These are phyloP conservation scores for Lagodon rhomboides DNA, from an alignment of 2,797 vertebrate species.

Conservation along the genomic window DNA sequence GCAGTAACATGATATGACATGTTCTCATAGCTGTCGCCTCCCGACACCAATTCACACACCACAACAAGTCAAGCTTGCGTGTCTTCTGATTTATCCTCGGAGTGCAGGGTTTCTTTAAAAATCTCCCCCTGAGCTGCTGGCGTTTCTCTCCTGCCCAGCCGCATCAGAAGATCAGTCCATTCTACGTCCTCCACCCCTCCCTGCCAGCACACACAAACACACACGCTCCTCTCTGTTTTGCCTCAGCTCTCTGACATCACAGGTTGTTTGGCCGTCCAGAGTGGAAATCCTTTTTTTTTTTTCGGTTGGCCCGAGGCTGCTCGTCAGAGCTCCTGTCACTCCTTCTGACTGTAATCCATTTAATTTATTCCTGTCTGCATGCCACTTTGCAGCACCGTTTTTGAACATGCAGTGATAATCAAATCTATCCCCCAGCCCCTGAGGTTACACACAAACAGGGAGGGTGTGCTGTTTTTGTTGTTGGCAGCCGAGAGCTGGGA, in stretches of 20 bases:
- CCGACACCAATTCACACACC: neutral
- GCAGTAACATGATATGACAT: conserved; percentile 11
- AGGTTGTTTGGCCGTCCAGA: conserved; percentile 9
- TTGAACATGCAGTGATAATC: conserved; percentile 34
- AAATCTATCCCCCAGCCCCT: conserved; percentile 11
- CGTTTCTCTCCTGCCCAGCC: conserved; percentile 14
- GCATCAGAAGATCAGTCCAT: conserved; percentile 29
- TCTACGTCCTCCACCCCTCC: neutral
- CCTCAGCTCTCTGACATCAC: conserved; percentile 21
- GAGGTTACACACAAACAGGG: conserved; percentile 34
- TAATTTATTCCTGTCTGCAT: conserved; percentile 44
- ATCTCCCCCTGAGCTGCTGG: conserved; percentile 23
- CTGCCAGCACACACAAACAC: no score
- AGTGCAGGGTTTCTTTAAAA: conserved; percentile 23
- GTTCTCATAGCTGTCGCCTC: conserved; percentile 24
- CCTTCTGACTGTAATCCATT: conserved; percentile 34
- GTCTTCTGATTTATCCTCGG: neutral
- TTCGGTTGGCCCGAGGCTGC: conserved; percentile 26
- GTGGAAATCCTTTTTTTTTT: conserved; percentile 37
- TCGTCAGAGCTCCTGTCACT: conserved; percentile 41
- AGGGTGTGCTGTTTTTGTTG: conserved; percentile 38
- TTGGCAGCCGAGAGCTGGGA: conserved; percentile 20
- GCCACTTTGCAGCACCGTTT: conserved; percentile 21
- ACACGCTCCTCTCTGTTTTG: neutral
- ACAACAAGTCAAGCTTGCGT: conserved; percentile 11